Conservation (phyloP, 2,888 invertebrate genomes). For the Drosophila birchii region DNA sequence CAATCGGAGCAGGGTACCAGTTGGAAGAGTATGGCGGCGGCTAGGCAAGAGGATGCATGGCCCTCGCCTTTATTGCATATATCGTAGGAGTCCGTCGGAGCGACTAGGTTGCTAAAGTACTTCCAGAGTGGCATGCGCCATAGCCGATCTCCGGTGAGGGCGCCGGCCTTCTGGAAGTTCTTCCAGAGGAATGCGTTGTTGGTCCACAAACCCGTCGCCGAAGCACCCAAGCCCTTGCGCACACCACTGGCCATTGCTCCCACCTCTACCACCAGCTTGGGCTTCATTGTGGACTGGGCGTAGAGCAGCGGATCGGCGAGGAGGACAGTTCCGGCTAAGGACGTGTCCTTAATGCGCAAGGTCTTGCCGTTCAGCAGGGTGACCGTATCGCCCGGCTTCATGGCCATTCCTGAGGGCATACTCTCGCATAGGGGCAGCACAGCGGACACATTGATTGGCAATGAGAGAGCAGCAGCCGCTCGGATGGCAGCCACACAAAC, state of each 20-base stretch:
- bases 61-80: slow-evolving; percentile 87
- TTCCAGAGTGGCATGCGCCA: slow-evolving; percentile 88
- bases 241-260: slow-evolving; percentile 86
- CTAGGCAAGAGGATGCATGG: slow-evolving; percentile 88
- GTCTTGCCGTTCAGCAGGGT: slow-evolving; percentile 86
- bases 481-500: slow-evolving; percentile 86
- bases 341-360: slow-evolving; percentile 85
- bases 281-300: slow-evolving; percentile 87
- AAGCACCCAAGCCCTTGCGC: slow-evolving; percentile 86
- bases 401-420: slow-evolving; percentile 87
- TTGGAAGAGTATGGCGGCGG: slow-evolving; percentile 89
- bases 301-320: slow-evolving; percentile 92
- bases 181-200: slow-evolving; percentile 86
- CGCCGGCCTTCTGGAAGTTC: slow-evolving; percentile 86
- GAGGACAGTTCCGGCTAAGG: slow-evolving; percentile 90
- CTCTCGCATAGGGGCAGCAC: slow-evolving; percentile 85
- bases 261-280: slow-evolving; percentile 86
- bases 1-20: slow-evolving; percentile 88
- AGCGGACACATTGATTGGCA: slow-evolving; percentile 86
- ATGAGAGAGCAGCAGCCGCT: slow-evolving; percentile 85
- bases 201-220: slow-evolving; percentile 86
- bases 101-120: slow-evolving; percentile 76
- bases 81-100: slow-evolving; percentile 85
- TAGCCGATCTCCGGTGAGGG: slow-evolving; percentile 87
- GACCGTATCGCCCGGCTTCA: slow-evolving; percentile 85